Evolutionary conservation across 1,140 invertebrate species (phyloP), one percentile per base, ranked within the genome.

Genomic region (Bradynema listronoti): DNA sequence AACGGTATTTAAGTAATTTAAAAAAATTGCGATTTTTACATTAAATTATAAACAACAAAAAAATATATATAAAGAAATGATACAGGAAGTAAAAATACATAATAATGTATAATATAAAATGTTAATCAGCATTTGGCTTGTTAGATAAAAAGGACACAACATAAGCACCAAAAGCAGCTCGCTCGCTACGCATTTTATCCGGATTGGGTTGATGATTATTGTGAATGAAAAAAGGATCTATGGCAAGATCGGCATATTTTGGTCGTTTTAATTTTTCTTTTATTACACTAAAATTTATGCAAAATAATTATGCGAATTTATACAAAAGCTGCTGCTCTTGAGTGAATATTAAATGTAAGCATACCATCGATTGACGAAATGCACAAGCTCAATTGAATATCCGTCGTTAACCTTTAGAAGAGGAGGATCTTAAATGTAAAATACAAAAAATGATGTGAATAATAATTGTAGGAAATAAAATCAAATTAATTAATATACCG

Each of bases 331-430:
- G n/a, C n/a, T n/a, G n/a, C n/a, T n/a, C n/a, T n/a, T n/a, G n/a
- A n/a, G n/a, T n/a, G n/a, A n/a, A n/a, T n/a, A n/a, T n/a, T n/a
- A n/a, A n/a, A n/a, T n/a, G n/a, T n/a, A n/a, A n/a, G 34, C n/a
- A 3, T 19, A 50, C 47, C 47, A 50, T 50, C 34, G 29, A 50
- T 50, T 50, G 3, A 50, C 47, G 34, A 50, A 50, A 27, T 50
- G 16, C 29, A 50, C 47, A 25, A 50, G n/a, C 9, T 50, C 47
- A 5, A 29, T n/a, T 25, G 47, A 50, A 32, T 50, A 50, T n/a
- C n/a, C n/a, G 47, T 4, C 29, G 27, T 50, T 32, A 4, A 32
- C 47, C 27, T 50, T 9, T 3, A 50, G 19, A 4, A 50, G 34
- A 25, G 16, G 22, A 19, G 19, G n/a, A 50, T 30, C 29, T 50